Conservation (phyloP, 2,797 vertebrate species). For the Sternarchorhynchus goeldii region DNA sequence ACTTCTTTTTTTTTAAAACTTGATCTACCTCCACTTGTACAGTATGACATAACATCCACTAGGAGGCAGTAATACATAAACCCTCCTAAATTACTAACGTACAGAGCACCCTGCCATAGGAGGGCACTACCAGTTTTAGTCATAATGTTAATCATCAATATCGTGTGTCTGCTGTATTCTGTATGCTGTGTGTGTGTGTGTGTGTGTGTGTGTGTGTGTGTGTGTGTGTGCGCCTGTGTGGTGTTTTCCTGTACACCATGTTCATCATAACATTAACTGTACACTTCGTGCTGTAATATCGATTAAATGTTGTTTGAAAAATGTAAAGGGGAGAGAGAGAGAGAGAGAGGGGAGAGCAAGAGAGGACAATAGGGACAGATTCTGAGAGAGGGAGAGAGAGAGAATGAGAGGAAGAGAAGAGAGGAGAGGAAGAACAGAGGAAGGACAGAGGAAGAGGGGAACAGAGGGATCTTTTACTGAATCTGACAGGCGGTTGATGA, state of each 20-base stretch:
- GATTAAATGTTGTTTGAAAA: constrained; percentile 47
- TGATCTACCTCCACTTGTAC: constrained; percentile 51
- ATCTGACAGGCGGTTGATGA: constrained; percentile 96
- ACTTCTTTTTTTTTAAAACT: constrained; percentile 52
- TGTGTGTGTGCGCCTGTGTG: constrained; percentile 36
- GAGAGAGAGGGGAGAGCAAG: constrained; percentile 14
- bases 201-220: constrained; percentile 35
- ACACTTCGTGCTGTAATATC: constrained; percentile 54
- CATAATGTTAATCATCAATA: constrained; percentile 41
- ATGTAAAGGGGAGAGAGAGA: constrained; percentile 17
- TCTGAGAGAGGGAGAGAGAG: not conserved
- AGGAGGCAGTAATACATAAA: constrained; percentile 55
- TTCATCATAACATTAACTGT: constrained; percentile 53
- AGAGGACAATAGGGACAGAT: not conserved
- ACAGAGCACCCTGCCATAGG: constrained; percentile 92
- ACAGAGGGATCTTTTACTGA: constrained; percentile 78
- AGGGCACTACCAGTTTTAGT: constrained; percentile 90
- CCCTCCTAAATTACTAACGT: constrained; percentile 53
- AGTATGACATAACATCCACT: constrained; percentile 58
- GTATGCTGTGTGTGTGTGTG: constrained; percentile 27
- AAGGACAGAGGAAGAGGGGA: constrained; percentile 39
- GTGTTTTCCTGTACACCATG: constrained; percentile 44
- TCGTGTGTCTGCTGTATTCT: constrained; percentile 41
- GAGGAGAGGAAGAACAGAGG: not conserved
- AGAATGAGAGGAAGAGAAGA: constrained; percentile 19